Evolutionary conservation across 2,113 vertebrate species (phyloP), one percentile per base, ranked within the genome.

Genomic region (Chaenocephalus aceratus): DNA sequence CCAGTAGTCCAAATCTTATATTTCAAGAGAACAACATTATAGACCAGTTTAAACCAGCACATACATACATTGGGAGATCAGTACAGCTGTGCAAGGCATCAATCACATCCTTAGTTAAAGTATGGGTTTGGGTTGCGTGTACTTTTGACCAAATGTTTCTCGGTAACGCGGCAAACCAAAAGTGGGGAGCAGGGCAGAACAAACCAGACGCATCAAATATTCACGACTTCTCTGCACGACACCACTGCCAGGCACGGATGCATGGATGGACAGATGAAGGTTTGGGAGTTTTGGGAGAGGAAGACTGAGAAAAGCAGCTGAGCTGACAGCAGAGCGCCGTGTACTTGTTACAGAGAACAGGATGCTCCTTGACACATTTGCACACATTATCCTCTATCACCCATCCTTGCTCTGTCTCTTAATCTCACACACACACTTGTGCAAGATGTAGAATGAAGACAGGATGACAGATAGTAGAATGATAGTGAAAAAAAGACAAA

Each of bases 191-290:
- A 73, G 58, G 75, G 72, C 65, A 78, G 82, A 87, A 72, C 82
- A 89, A 92, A 77, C 75, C 72, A 16, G 77, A 69, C 34, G 59
- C 36, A 83, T 94, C 76, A 94, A 94, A 92, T 91, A 95, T 93
- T 92, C 71, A 94, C 76, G 1, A 79, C 61, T 34, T 77, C 87
- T 88, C 87, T 79, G 91, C 89, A 93, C 87, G 83, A 91, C 87
- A 92, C 83, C 57, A 14, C 84, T 61, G 77, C 78, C 77, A 68
- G 69, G 72, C 54, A n/a, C 34, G 72, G 65, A 72, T 57, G 63
- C 8, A 65, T 6, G 85, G 62, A 66, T 2, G 84, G 63, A 66
- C 21, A 30, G 66, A 71, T 72, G 70, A 65, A 26, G 53, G 57
- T 51, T 80, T 54, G 36, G 71, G 45, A 11, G 12, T 79, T 54